These are phyloP conservation scores for Philhelius pedissequus DNA, from an alignment of 2,888 invertebrate genomes.

Conservation along the genomic window DNA sequence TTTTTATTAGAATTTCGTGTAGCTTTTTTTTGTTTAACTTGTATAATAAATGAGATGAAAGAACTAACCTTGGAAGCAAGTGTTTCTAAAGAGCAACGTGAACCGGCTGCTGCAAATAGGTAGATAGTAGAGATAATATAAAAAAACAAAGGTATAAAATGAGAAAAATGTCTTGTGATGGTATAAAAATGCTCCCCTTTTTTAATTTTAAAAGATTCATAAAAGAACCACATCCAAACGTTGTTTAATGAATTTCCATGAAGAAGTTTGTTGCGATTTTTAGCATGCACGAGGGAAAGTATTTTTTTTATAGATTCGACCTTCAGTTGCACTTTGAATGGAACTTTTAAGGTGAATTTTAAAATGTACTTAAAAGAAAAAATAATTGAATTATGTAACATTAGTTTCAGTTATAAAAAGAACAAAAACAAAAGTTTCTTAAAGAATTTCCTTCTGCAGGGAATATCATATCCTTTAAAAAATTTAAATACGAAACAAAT, in stretches of 20 bases:
- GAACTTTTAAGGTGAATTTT: background rate
- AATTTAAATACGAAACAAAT: background rate
- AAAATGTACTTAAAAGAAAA: background rate
- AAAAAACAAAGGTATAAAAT: conserved; percentile 14
- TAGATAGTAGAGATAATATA: background rate
- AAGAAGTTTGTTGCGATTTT: background rate
- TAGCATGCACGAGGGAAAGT: background rate
- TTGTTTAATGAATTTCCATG: conserved; percentile 14
- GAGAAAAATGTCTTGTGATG: background rate
- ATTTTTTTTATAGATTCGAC: background rate
- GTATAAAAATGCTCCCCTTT: conserved; percentile 7
- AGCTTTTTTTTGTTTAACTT: background rate
- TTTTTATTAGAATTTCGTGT: conserved; percentile 2
- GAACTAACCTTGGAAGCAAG: conserved; percentile 39
- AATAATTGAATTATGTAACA: background rate
- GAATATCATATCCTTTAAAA: too few relatives aligned
- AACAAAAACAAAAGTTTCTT: background rate
- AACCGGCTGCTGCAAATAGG: conserved; percentile 6
- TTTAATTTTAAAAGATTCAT: conserved; percentile 11
- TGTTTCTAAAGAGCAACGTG: conserved; percentile 7
- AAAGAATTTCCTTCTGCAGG: background rate
- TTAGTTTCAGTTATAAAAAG: background rate
- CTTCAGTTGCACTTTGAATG: background rate
- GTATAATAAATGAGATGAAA: conserved; percentile 23
- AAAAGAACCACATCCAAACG: conserved; percentile 15